phyloP scores from a whole-genome alignment of 2,888 invertebrate genomes.

The Pandemis cinnamomeana region DNA sequence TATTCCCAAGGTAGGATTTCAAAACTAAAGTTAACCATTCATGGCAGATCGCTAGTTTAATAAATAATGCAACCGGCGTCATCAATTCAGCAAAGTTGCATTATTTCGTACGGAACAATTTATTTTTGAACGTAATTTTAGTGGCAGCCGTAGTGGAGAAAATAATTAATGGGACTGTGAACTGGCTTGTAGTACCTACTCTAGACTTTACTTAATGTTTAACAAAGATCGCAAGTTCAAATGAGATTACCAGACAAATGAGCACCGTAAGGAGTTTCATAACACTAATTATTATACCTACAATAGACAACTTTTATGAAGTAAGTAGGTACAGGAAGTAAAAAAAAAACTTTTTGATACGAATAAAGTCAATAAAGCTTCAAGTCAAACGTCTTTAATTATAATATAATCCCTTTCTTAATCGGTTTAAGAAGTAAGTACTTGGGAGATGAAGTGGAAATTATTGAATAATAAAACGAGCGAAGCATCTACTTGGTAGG shows the following conservation, averaged over 20 bases:
- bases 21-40: neutral
- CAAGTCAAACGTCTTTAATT: too few species aligned
- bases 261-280: neutral
- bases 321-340: too few species aligned
- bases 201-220: neutral
- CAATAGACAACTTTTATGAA: neutral
- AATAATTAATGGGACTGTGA: neutral
- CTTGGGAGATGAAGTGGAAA: slow-evolving; percentile 41
- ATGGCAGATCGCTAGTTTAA: neutral
- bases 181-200: neutral
- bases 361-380: too few species aligned
- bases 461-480: slow-evolving; percentile 44
- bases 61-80: neutral
- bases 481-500: slow-evolving; percentile 48
- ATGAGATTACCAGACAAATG: neutral
- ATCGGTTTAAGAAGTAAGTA: slow-evolving; percentile 18
- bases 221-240: neutral
- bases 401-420: neutral
- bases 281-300: neutral
- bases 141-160: neutral
- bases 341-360: too few species aligned
- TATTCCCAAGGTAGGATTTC: neutral
- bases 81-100: slow-evolving; percentile 7
- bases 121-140: slow-evolving; percentile 6
- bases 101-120: slow-evolving; percentile 2